Base-by-base conservation (phyloP, 92 coral and sea anemone species). In the Heliopora coerulea region DNA sequence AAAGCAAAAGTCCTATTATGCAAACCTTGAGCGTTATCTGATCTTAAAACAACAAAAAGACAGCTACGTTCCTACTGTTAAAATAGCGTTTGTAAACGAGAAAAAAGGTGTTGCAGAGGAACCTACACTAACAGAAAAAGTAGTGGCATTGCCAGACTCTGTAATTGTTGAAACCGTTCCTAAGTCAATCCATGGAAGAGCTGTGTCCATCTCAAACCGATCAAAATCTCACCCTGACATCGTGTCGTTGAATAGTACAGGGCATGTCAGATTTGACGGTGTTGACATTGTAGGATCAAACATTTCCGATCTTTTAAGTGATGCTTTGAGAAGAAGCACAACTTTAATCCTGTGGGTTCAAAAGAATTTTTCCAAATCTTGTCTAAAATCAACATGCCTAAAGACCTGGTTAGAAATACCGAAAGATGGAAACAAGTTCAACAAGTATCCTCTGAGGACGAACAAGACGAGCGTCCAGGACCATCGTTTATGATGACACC, bases 101-200 rank as follows among this genome's bases (percentile, higher is more conserved):
- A n/a, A n/a, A n/a, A n/a, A n/a, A n/a, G n/a, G n/a, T n/a, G n/a
- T n/a, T n/a, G n/a, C n/a, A n/a, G n/a, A n/a, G n/a, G n/a, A n/a
- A n/a, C n/a, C n/a, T n/a, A n/a, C n/a, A n/a, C n/a, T n/a, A n/a
- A n/a, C n/a, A n/a, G n/a, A n/a, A n/a, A n/a, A n/a, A n/a, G n/a
- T n/a, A n/a, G n/a, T n/a, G n/a, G n/a, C 29, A 17, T 54, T 54
- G 4, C 9, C 1, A 0, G n/a, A 54, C 29, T 3, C 60, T 1
- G 29, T 50, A 29, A 78, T 78, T 30, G 27, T 78, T 5, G 49
- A 50, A 15, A 25, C 73, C 15, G 34, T 78, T 3, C 82, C 82
- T 28, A 78, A 78, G 49, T 62, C 52, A 2, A 61, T 46, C 7
- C 62, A 46, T 27, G 1, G 15, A 8, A 10, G 50, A 25, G 82